Evolutionary conservation across 2,797 vertebrate genomes (phyloP), one percentile per base, ranked within the genome.

Genomic region (Lithobates pipiens): DNA sequence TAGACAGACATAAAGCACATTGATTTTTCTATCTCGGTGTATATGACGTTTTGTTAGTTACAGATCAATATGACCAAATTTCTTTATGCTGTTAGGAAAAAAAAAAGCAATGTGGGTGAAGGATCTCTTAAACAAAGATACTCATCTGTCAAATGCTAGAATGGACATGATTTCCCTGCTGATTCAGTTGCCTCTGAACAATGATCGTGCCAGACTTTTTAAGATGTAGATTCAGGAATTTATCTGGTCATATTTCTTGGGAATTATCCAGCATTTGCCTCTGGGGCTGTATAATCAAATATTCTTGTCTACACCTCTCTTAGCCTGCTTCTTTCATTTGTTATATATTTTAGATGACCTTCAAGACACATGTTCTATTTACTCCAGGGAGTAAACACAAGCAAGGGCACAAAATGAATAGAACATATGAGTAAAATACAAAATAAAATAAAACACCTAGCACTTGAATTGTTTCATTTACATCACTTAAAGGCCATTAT

Each of bases 311-410:
- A 89, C 82, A 93, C 89, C 87, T 85, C 89, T 89, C 87, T 91
- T 89, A 92, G 88, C 77, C 86, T 90, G 92, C 91, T 94, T 91
- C 88, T 92, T 77, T 90, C 92, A 91, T 93, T 93, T 94, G 89
- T 91, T 85, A 87, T 91, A 91, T 92, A 91, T 92, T 88, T 87
- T 85, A 89, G 90, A 91, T 91, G 79, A 74, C 29, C 44, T 50
- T 57, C 54, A 79, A 76, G 83, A 86, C 70, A 88, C 4, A 32
- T 88, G 88, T 16, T 25, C n/a, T 75, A 88, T 34, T 29, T 68
- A 0, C 0, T 68, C 3, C 75, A 86, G 5, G 57, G 75, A 88
- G 57, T 77, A 87, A 89, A 68, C 1, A 27, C 82, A 63, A 34
- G 1, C 21, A 81, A 80, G 44, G 5, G 21, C 0, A 0, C 8